Conservation (phyloP, 64 coral and sea anemone species). For the Porites lutea region DNA sequence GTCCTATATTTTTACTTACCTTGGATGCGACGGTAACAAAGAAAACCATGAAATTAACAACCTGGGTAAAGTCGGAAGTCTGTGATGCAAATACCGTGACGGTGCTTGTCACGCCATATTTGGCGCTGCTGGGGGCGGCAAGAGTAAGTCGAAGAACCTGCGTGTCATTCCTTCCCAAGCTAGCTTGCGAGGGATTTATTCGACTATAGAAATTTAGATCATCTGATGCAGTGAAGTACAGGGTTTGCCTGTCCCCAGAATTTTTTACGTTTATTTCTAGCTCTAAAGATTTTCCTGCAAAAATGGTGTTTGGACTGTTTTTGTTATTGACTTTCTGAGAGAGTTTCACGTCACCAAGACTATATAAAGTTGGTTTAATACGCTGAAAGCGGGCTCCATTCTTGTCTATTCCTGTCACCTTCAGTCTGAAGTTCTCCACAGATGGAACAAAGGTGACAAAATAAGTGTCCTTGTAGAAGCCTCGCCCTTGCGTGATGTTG, state of each 20-base stretch:
- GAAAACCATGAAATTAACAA: conserved; percentile 71
- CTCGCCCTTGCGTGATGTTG: conserved; percentile 8
- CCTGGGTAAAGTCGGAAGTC: conserved; percentile 16
- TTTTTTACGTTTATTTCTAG: conserved; percentile 44
- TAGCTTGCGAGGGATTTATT: not conserved
- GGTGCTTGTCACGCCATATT: conserved; percentile 58
- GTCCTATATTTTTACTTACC: conserved; percentile 9
- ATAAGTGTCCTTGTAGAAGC: conserved; percentile 41
- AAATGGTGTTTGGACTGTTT: conserved; percentile 1
- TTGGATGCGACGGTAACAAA: conserved; percentile 73
- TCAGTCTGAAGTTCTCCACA: conserved; percentile 36
- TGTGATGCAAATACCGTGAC: conserved; percentile 55
- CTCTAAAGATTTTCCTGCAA: conserved; percentile 24
- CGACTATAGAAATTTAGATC: conserved; percentile 25
- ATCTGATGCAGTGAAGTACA: conserved; percentile 66
- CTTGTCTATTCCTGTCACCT: conserved; percentile 54
- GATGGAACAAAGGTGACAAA: conserved; percentile 50
- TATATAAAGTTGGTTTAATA: conserved; percentile 53
- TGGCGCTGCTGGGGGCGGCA: conserved; percentile 7
- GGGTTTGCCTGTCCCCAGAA: not conserved
- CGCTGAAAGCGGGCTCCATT: conserved; percentile 47
- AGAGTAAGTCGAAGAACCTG: not conserved
- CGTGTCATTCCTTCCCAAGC: conserved; percentile 27
- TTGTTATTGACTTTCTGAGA: not conserved
- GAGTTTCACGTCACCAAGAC: conserved; percentile 49